These are phyloP conservation scores for Tenthredo distinguenda DNA, from an alignment of 2,888 invertebrate species.

Conservation along the genomic window DNA sequence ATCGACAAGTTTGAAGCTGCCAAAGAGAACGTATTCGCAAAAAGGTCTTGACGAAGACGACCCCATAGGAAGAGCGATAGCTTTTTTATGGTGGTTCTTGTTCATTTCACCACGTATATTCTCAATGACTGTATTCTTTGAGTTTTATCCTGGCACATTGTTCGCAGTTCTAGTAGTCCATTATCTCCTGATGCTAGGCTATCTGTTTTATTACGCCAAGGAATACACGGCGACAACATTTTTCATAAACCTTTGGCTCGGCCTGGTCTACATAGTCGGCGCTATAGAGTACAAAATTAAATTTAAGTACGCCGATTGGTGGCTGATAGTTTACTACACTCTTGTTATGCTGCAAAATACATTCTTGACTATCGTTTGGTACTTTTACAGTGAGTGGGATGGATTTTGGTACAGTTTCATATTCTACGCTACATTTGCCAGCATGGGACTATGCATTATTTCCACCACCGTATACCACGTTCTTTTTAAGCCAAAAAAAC, in stretches of 20 bases:
- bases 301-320: constrained; percentile 86
- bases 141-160: constrained; percentile 81
- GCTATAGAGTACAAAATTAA: constrained; percentile 89
- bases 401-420: constrained; percentile 87
- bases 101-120: constrained; percentile 87
- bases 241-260: constrained; percentile 81
- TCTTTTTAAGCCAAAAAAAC: constrained; percentile 73
- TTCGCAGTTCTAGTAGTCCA: constrained; percentile 81
- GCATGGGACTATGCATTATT: constrained; percentile 74
- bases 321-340: constrained; percentile 85
- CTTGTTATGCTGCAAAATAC: constrained; percentile 85
- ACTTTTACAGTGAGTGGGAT: constrained; percentile 79
- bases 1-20: constrained; percentile 38
- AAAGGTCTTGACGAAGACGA: constrained; percentile 89
- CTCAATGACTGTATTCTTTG: constrained; percentile 85
- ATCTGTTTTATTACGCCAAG: constrained; percentile 84
- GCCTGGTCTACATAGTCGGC: constrained; percentile 87
- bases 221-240: constrained; percentile 80
- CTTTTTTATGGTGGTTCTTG: constrained; percentile 88
- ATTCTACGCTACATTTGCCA: constrained; percentile 82
- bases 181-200: constrained; percentile 83
- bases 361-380: constrained; percentile 87
- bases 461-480: constrained; percentile 70
- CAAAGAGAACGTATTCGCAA: constrained; percentile 68
- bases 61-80: constrained; percentile 84